Conservation (phyloP, 2,888 invertebrate genomes). For the Formica aserva region DNA sequence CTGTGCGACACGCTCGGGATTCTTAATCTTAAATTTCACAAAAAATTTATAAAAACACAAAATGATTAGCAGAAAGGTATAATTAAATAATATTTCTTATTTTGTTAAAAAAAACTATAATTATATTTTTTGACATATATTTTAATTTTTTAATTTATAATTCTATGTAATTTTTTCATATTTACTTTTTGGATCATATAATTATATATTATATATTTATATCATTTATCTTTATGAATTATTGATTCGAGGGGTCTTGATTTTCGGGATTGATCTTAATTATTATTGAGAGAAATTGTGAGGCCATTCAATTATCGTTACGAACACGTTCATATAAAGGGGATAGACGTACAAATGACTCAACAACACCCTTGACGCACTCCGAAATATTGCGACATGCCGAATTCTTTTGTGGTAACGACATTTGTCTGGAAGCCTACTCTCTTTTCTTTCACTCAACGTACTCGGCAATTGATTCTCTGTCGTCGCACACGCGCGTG, state of each 20-base stretch:
- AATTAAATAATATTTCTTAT: neutral
- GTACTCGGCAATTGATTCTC: conserved; percentile 7
- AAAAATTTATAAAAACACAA: neutral
- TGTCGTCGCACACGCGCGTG: conserved; percentile 20
- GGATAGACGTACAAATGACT: neutral
- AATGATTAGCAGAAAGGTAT: neutral
- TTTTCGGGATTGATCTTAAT: neutral
- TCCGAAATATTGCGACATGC: neutral
- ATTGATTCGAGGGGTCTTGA: neutral
- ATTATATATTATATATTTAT: neutral
- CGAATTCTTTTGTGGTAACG: conserved; percentile 28
- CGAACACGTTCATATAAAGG: neutral
- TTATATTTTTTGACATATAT: neutral
- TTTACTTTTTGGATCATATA: neutral
- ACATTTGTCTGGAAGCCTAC: conserved; percentile 5
- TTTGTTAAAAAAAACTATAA: neutral
- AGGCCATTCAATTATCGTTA: conserved; percentile 1
- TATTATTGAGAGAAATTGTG: neutral
- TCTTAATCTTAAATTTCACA: conserved; percentile 9
- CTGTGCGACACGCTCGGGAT: neutral
- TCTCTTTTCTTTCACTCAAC: conserved; percentile 44
- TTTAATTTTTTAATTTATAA: neutral
- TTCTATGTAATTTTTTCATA: neutral
- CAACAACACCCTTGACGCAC: neutral
- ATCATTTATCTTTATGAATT: neutral